These are phyloP conservation scores for Poeciliopsis paucimaculata DNA, from an alignment of 2,797 vertebrate genomes.

Conservation along the genomic window DNA sequence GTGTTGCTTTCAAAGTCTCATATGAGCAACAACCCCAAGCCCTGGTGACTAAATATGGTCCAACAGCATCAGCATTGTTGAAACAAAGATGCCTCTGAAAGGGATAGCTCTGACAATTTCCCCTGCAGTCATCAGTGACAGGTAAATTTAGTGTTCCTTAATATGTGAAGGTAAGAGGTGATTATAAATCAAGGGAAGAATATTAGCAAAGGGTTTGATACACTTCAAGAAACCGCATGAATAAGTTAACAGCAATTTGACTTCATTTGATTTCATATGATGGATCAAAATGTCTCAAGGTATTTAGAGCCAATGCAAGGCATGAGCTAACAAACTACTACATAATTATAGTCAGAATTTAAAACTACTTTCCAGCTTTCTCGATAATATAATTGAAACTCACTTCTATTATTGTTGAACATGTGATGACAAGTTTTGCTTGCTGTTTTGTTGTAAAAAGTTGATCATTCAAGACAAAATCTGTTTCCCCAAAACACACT, in stretches of 20 bases:
- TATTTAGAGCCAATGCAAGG: not conserved
- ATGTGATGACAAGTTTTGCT: not conserved
- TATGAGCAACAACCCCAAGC: slow-evolving; percentile 73
- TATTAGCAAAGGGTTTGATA: not conserved
- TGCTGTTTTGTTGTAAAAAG: not conserved
- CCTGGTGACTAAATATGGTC: slow-evolving; percentile 98
- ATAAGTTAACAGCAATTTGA: not conserved
- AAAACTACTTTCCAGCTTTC: not conserved
- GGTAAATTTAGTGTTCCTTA: slow-evolving; percentile 5
- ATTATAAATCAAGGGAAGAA: not conserved
- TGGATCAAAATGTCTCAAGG: not conserved
- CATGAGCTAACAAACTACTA: not conserved
- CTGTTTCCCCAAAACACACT: not conserved
- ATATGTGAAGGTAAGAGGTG: not conserved
- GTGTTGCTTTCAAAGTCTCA: slow-evolving; percentile 81
- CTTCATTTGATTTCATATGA: not conserved
- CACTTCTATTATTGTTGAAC: not conserved
- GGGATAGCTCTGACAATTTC: slow-evolving; percentile 63
- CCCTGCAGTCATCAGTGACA: slow-evolving; percentile 32
- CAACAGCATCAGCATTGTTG: slow-evolving; percentile 75
- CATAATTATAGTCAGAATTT: not conserved
- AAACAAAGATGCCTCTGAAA: slow-evolving; percentile 68
- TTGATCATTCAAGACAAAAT: not conserved
- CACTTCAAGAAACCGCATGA: not conserved
- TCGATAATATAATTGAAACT: not conserved